Evolutionary conservation across 1,140 invertebrate species (phyloP).

Genomic region (Scaptomyza graminum): DNA sequence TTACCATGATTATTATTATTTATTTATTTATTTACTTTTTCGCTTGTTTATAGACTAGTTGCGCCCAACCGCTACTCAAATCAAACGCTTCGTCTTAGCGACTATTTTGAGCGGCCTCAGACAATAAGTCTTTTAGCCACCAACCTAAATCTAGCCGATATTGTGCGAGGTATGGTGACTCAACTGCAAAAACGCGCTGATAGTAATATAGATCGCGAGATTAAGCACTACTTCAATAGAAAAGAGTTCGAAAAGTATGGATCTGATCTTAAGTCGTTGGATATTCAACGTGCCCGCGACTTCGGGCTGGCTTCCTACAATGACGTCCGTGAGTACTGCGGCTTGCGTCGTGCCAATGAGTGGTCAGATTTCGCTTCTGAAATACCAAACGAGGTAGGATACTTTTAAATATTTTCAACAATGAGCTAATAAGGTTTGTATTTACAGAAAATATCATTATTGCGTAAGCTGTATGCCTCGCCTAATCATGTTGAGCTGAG

Average conservation of each 20-base stretch:
- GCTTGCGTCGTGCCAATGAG: slow-evolving; percentile 87
- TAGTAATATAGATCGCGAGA: slow-evolving; percentile 89
- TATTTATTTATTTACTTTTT: neutral
- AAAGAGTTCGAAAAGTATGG: slow-evolving; percentile 84
- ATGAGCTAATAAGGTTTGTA: neutral
- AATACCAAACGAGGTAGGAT: slow-evolving; percentile 88
- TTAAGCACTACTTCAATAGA: slow-evolving; percentile 91
- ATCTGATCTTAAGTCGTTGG: slow-evolving; percentile 90
- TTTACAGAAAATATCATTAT: slow-evolving; percentile 62
- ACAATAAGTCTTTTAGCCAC: slow-evolving; percentile 84
- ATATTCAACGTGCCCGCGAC: slow-evolving; percentile 95
- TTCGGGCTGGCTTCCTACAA: slow-evolving; percentile 94
- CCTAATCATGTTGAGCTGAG: slow-evolving; percentile 95
- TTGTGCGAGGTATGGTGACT: slow-evolving; percentile 88
- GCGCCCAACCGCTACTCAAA: slow-evolving; percentile 86
- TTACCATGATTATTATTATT: neutral
- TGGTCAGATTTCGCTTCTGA: slow-evolving; percentile 90
- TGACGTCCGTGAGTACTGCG: slow-evolving; percentile 91
- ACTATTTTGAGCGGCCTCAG: slow-evolving; percentile 88
- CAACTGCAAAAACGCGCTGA: slow-evolving; percentile 89
- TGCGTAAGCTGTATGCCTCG: slow-evolving; percentile 64
- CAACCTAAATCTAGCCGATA: slow-evolving; percentile 88
- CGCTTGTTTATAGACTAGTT: slow-evolving; percentile 85
- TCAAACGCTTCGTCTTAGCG: slow-evolving; percentile 88
- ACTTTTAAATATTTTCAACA: neutral